Base-by-base conservation (phyloP, 2,888 invertebrate species). In the Leptinotarsa juncta region DNA sequence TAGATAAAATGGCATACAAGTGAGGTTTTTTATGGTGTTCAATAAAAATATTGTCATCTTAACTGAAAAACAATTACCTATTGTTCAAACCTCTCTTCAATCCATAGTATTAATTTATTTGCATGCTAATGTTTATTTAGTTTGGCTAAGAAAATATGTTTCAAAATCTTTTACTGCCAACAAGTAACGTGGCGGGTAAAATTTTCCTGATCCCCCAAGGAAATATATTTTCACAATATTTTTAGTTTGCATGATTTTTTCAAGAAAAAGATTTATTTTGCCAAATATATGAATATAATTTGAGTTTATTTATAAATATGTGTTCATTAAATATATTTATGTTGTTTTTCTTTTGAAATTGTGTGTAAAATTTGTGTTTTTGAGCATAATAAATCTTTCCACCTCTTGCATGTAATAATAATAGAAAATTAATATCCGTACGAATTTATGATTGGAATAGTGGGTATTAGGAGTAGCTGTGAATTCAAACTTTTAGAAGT, bases 241-340 rank as follows among this genome's bases (percentile, higher is more conserved):
- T 81, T 83, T 73, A 78, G 79, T 83, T 83, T 83, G 83, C 83
- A 83, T 82, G 83, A 20, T 74, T 78, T 81, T 73, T 67, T 69
- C 26, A 42, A 51, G 50, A 72, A 69, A 75, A 79, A 80, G 75
- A 79, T 82, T 80, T 80, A 78, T 82, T 82, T 78, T 78, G 80
- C 80, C 79, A 51, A 20, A 74, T 70, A 65, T 20, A 49, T 69
- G 71, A 65, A 65, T 50, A 51, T 76, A 75, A 53, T 69, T 70
- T 65, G 65, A 65, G 65, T 55, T 49, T 51, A 62, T 66, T 48
- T 42, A 60, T 72, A 18, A 62, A 71, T 62, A 51, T 48, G 69
- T 68, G 42, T 62, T 67, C n/a, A n/a, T 14, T 23, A 49, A 57
- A 50, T 66, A 53, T 42, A 51, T 42, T 69, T 48, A 67, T 73